phyloP scores from a whole-genome alignment of 2,113 vertebrate genomes.

The Nycticorax nycticorax region DNA sequence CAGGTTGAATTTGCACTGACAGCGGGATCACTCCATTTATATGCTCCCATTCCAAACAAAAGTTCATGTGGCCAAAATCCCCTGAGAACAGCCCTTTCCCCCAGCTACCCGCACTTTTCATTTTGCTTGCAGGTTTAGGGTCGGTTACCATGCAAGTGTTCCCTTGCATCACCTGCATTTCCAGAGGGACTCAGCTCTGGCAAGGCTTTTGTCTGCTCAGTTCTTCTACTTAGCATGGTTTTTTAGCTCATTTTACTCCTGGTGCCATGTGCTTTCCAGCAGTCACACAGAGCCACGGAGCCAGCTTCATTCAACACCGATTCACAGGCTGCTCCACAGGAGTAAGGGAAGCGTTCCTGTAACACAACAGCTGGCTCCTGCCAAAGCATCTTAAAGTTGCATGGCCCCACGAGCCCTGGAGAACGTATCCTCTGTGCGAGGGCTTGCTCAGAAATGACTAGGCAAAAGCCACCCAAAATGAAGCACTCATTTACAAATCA shows the following conservation, averaged over 20 bases:
- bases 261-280: background rate
- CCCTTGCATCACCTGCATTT: background rate
- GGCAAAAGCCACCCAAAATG: background rate
- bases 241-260: background rate
- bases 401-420: background rate
- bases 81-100: background rate
- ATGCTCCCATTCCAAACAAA: background rate
- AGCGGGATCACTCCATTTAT: background rate
- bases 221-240: background rate
- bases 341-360: background rate
- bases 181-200: background rate
- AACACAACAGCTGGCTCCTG: background rate
- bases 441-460: background rate
- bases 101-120: background rate
- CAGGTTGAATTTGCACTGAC: background rate
- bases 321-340: background rate
- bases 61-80: background rate
- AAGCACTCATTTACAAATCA: background rate
- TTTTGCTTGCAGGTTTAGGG: background rate
- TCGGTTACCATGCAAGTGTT: background rate
- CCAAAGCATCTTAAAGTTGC: background rate
- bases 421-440: background rate
- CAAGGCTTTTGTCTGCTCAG: background rate
- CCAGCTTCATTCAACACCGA: conserved; percentile 1
- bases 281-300: background rate